These are phyloP conservation scores for Nasua narica DNA, from an alignment of 2,797 vertebrate species.

Conservation along the genomic window DNA sequence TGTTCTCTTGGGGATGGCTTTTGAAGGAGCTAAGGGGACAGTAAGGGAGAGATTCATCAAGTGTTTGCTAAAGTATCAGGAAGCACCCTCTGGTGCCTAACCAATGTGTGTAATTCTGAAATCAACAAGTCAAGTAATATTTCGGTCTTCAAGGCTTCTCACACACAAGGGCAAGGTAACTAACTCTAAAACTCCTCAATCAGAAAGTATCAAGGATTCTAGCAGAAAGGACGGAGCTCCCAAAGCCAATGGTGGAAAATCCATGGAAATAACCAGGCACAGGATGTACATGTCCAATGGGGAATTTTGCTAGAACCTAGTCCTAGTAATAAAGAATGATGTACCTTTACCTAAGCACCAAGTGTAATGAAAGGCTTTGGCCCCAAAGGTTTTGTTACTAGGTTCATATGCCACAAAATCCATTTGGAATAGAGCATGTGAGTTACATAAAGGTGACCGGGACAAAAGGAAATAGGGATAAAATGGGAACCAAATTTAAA, in stretches of 20 bases:
- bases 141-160: background rate
- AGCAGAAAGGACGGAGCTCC: background rate
- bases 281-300: background rate
- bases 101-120: background rate
- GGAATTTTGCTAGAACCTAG: conserved; percentile 13
- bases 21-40: background rate
- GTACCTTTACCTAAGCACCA: conserved; percentile 33
- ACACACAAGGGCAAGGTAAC: background rate
- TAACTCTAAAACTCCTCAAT: background rate
- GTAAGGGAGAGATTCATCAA: background rate
- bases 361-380: conserved; percentile 26
- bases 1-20: background rate
- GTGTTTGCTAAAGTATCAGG: background rate
- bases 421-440: background rate
- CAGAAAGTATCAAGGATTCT: background rate
- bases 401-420: background rate
- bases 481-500: background rate
- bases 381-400: background rate
- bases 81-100: background rate
- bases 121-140: background rate
- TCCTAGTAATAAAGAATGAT: background rate
- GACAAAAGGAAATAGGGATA: background rate
- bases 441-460: background rate
- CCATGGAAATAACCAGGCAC: background rate
- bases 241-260: background rate